Evolutionary conservation across 2,797 vertebrate species (phyloP).

Genomic region (Anniella stebbinsi): DNA sequence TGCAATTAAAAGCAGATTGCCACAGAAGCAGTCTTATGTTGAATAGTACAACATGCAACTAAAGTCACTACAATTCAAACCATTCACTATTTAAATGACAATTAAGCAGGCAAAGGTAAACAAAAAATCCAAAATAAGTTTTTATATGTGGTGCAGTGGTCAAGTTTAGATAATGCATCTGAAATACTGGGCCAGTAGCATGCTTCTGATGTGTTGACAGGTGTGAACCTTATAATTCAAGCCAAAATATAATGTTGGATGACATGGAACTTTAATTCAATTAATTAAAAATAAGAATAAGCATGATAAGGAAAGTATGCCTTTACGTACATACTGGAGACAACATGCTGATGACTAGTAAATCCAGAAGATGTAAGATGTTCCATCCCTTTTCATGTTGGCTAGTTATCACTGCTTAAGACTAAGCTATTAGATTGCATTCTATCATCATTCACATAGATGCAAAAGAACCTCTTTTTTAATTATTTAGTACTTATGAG

Average conservation of each 20-base stretch:
- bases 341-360: slow-evolving; percentile 42
- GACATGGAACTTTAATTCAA: slow-evolving; percentile 61
- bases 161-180: slow-evolving; percentile 76
- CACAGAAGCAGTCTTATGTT: slow-evolving; percentile 26
- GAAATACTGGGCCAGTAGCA: slow-evolving; percentile 59
- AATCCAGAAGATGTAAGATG: slow-evolving; percentile 38
- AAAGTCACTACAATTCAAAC: slow-evolving; percentile 14
- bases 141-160: slow-evolving; percentile 72
- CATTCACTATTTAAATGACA: background rate
- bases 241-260: slow-evolving; percentile 42
- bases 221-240: slow-evolving; percentile 42
- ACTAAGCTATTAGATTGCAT: background rate
- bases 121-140: slow-evolving; percentile 34
- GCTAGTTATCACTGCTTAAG: background rate
- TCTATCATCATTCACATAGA: background rate
- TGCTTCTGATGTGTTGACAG: slow-evolving; percentile 52
- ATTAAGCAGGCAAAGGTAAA: slow-evolving; percentile 10
- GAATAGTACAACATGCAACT: slow-evolving; percentile 58
- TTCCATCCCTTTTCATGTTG: slow-evolving; percentile 66
- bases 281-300: slow-evolving; percentile 45
- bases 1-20: slow-evolving; percentile 62
- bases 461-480: background rate
- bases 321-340: slow-evolving; percentile 63
- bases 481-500: background rate
- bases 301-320: slow-evolving; percentile 54